A percentile compares a stretch with the other conserved stretches of the same genome.
phyloP scores from a whole-genome alignment of 2,113 vertebrate species.

The Scolopax mira region DNA sequence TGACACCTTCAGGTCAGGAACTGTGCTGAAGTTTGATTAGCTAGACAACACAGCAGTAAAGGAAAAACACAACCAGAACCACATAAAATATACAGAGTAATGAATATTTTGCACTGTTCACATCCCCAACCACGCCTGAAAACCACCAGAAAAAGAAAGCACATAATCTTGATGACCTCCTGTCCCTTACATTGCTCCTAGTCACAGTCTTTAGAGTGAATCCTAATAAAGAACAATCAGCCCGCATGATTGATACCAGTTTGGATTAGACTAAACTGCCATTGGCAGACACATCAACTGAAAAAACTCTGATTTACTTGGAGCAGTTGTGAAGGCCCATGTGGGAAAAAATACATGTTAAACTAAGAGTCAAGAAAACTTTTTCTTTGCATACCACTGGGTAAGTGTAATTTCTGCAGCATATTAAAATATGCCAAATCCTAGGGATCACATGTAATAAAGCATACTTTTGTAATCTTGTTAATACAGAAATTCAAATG shows the following conservation, averaged over 20 bases:
- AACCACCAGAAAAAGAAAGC: neutral
- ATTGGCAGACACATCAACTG: neutral
- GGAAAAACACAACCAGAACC: neutral
- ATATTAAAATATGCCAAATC: neutral
- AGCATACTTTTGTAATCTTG: neutral
- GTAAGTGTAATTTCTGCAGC: neutral
- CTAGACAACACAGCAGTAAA: neutral
- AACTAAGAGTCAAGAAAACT: neutral
- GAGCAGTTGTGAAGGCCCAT: neutral
- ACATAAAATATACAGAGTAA: neutral
- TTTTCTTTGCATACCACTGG: neutral
- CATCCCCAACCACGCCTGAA: neutral
- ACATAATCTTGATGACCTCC: neutral
- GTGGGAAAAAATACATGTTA: neutral
- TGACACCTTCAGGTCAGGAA: neutral
- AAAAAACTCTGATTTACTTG: neutral
- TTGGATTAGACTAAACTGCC: neutral
- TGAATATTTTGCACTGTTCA: neutral
- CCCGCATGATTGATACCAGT: neutral
- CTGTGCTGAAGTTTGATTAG: fast-evolving
- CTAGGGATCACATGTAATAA: neutral
- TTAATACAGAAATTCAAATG: neutral
- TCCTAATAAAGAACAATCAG: neutral
- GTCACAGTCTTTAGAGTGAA: neutral
- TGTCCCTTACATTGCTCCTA: neutral